These are phyloP conservation scores for Melipona beecheii DNA, from an alignment of 2,888 invertebrate genomes.

Conservation along the genomic window DNA sequence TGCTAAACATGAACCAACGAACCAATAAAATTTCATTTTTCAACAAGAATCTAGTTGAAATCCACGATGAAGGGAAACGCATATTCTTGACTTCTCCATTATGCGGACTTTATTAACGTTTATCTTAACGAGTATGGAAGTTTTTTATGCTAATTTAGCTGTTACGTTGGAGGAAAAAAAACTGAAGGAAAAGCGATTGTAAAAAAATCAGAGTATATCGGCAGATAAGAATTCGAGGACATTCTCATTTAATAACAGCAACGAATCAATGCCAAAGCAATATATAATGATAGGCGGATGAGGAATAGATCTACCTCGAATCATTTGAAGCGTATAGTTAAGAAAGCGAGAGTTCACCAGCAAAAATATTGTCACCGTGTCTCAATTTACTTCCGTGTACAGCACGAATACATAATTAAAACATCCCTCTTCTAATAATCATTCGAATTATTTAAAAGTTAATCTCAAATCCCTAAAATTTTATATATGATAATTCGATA, in stretches of 20 bases:
- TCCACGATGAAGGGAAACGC: not conserved
- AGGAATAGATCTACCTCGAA: constrained; percentile 32
- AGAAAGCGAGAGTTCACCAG: not conserved
- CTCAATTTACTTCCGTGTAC: constrained; percentile 6
- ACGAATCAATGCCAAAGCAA: constrained; percentile 41
- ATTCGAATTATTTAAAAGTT: not conserved
- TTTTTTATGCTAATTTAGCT: constrained; percentile 7
- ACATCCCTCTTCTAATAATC: not conserved
- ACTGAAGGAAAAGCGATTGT: constrained; percentile 34
- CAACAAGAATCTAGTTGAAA: not conserved
- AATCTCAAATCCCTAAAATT: not conserved
- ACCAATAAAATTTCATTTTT: constrained; percentile 12
- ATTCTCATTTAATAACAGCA: constrained; percentile 46
- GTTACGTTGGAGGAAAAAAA: constrained; percentile 35
- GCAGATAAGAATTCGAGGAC: constrained; percentile 50
- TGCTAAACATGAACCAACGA: not conserved
- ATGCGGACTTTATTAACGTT: constrained; percentile 16
- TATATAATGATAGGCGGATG: constrained; percentile 11
- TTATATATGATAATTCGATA: no score
- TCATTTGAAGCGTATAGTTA: constrained; percentile 14
- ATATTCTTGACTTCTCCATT: not conserved
- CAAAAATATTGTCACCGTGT: not conserved
- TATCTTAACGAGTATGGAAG: constrained; percentile 22
- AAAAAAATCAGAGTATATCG: constrained; percentile 32
- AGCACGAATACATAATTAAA: not conserved